Percentiles rank a stretch among this genome's conserved stretches.
Conservation (phyloP, 2,888 invertebrate genomes). For the Torymus aiolomorphi region DNA sequence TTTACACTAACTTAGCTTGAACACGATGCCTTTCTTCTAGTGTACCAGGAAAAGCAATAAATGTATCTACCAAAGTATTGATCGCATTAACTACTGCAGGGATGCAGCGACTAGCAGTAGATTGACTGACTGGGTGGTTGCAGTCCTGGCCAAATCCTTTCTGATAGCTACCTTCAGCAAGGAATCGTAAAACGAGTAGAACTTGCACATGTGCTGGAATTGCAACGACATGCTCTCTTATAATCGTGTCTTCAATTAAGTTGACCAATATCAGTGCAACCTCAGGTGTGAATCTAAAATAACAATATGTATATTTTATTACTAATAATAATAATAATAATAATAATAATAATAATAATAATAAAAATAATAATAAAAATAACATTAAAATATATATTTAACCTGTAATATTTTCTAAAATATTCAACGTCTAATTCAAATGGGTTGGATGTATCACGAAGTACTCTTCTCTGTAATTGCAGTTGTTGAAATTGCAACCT, state of each 20-base stretch:
- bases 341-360: no score
- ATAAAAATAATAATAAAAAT: no score
- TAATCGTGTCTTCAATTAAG: neutral
- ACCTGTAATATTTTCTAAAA: no score
- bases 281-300: neutral
- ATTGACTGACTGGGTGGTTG: conserved; percentile 3
- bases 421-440: conserved; percentile 5
- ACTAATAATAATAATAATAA: no score
- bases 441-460: conserved; percentile 6
- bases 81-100: neutral
- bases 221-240: neutral
- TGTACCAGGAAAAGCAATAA: neutral
- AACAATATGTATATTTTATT: no score
- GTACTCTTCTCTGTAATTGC: neutral
- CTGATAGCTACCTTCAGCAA: neutral
- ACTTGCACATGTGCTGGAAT: neutral
- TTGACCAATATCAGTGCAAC: neutral
- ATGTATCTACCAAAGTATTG: neutral
- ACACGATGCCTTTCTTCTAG: neutral
- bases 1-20: neutral
- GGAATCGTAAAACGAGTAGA: neutral
- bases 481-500: neutral
- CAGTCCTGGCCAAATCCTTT: neutral
- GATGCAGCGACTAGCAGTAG: conserved; percentile 15
- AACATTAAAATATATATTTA: no score